phyloP scores from a whole-genome alignment of 1,140 invertebrate genomes.

The Saccostrea echinata region DNA sequence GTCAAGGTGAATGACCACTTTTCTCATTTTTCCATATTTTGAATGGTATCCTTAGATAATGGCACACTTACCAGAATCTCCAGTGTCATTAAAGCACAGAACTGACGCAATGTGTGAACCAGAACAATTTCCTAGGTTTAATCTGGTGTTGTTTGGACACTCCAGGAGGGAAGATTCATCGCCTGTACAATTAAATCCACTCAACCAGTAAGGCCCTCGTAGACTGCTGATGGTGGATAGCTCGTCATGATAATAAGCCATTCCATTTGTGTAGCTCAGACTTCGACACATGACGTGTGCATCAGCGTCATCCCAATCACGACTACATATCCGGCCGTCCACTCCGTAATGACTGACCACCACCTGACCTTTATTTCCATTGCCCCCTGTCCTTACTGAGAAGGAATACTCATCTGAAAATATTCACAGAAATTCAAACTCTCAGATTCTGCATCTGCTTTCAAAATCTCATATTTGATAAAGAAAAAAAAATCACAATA shows the following conservation, averaged over 20 bases:
- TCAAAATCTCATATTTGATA: neutral
- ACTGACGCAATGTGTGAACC: slow-evolving; percentile 66
- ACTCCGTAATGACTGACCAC: slow-evolving; percentile 67
- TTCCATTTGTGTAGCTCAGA: slow-evolving; percentile 61
- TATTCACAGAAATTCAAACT: neutral
- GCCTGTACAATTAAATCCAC: slow-evolving; percentile 71
- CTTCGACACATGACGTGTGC: slow-evolving; percentile 70
- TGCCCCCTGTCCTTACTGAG: slow-evolving; percentile 46
- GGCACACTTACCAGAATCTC: slow-evolving; percentile 53
- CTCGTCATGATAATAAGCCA: slow-evolving; percentile 69
- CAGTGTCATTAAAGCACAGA: slow-evolving; percentile 69
- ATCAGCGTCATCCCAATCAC: slow-evolving; percentile 72
- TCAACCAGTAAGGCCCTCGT: slow-evolving; percentile 73
- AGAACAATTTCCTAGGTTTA: slow-evolving; percentile 69
- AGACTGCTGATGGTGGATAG: slow-evolving; percentile 52
- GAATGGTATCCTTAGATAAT: neutral
- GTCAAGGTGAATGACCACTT: too few species aligned
- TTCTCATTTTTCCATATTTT: neutral
- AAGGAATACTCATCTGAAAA: slow-evolving; percentile 57
- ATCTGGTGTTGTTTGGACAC: slow-evolving; percentile 66
- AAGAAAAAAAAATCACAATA: neutral
- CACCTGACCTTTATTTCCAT: slow-evolving; percentile 64
- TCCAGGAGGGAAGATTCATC: slow-evolving; percentile 63
- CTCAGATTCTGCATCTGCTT: neutral
- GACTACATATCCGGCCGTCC: slow-evolving; percentile 70